Base-by-base conservation (phyloP, 1,140 invertebrate species). In the Cherax quadricarinatus region DNA sequence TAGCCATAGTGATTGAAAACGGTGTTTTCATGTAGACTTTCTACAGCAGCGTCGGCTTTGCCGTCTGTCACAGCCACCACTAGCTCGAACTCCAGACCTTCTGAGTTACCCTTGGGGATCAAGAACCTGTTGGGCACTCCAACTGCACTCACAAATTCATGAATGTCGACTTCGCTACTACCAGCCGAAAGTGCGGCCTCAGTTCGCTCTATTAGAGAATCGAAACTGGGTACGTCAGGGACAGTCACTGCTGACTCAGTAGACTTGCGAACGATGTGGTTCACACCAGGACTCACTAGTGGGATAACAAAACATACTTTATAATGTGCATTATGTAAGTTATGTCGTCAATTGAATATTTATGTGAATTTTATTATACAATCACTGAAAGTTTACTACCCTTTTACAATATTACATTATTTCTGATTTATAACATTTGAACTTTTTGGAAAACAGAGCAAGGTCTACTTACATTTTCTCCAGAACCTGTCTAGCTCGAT, bases 41-140 rank as follows among this genome's bases (percentile, higher is more conserved):
- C 70, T 4, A 60, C 30, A 24, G 82, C 89, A 53, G 89, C 89
- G 94, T 91, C 94, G 57, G 95, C 21, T 62, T 79, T 48, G 21
- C 88, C 88, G 80, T 89, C 88, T 2, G 88, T 82, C 79, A 89
- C 79, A 49, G 41, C 53, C 16, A 81, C 79, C 30, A 82, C 41
- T 3, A 89, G 57, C 9, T 82, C 24, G 62, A 89, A 89, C 4
- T 89, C 78, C 80, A 89, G 66, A 53, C 88, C 88, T 18, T 82
- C 21, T 6, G 30, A 14, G 7, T 89, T 82, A 49, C 88, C 79
- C 62, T 89, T 89, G 60, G 88, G 79, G 0, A 89, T 14, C 21
- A 89, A 30, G 60, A 89, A 82, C 30, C 88, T 81, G 60, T 83
- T 66, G 57, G 88, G 88, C 24, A 89, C 24, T 4, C 88, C 88